Percentiles rank a stretch among this genome's conserved stretches.
These are phyloP conservation scores for Myiopsitta monachus DNA, from an alignment of 2,113 vertebrate species.

Conservation along the genomic window DNA sequence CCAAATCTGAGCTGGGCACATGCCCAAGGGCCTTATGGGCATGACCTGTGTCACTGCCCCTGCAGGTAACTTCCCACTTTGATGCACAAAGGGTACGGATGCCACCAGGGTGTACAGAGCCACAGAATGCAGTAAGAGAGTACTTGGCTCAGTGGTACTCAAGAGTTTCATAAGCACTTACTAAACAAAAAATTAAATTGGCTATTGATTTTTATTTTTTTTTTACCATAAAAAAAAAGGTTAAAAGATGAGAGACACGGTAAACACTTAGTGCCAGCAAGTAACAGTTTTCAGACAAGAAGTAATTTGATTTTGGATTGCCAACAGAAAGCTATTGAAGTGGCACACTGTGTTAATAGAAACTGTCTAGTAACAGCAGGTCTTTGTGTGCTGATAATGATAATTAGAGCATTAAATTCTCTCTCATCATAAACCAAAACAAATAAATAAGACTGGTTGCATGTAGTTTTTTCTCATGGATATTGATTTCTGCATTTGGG, in stretches of 20 bases:
- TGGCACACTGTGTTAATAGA: constrained; percentile 34
- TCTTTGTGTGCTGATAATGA: constrained; percentile 50
- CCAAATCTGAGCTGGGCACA: not conserved
- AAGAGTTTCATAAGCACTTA: not conserved
- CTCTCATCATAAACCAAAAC: not conserved
- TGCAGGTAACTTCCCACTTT: not conserved
- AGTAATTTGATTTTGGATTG: constrained; percentile 41
- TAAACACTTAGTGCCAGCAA: not conserved
- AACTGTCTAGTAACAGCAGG: constrained; percentile 38
- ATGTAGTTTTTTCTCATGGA: not conserved
- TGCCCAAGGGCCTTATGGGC: not conserved
- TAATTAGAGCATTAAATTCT: constrained; percentile 40
- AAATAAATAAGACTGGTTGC: constrained; percentile 9
- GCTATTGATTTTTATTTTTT: not conserved
- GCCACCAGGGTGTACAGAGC: not conserved
- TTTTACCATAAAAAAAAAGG: not conserved
- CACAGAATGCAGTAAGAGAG: rapidly evolving
- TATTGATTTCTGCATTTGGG: not conserved
- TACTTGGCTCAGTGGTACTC: not conserved
- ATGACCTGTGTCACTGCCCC: not conserved
- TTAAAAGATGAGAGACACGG: not conserved
- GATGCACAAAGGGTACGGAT: not conserved
- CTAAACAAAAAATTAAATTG: not conserved
- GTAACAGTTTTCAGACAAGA: constrained; percentile 38
- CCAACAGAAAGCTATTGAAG: constrained; percentile 34